Conservation (phyloP, 2,888 invertebrate genomes). For the Archaeoteleia sp. region DNA sequence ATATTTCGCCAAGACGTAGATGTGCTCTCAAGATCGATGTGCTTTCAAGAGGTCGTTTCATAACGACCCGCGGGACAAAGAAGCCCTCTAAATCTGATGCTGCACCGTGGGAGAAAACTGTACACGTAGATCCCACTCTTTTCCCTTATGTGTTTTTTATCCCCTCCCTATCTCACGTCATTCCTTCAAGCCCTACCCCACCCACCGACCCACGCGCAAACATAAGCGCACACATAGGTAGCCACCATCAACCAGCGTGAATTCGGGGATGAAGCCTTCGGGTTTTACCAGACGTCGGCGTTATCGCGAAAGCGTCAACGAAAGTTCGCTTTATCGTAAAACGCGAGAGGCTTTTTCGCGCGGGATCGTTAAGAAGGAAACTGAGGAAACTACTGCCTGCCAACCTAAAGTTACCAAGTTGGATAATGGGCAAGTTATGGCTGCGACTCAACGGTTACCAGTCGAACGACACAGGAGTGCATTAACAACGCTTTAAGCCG, state of each 20-base stretch:
- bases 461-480: conserved; percentile 58
- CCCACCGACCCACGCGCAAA: not conserved
- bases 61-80: conserved; percentile 36
- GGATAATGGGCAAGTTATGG: conserved; percentile 72
- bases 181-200: no score
- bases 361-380: conserved; percentile 52
- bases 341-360: conserved; percentile 55
- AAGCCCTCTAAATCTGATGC: conserved; percentile 26
- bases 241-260: conserved; percentile 15
- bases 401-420: conserved; percentile 65
- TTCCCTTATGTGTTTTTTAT: conserved; percentile 21
- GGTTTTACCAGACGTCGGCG: conserved; percentile 50
- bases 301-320: conserved; percentile 70
- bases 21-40: conserved; percentile 25
- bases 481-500: conserved; percentile 68
- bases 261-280: conserved; percentile 43
- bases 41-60: conserved; percentile 35
- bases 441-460: conserved; percentile 54
- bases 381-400: conserved; percentile 28
- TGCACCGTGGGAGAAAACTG: not conserved
- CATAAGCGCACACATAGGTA: no score
- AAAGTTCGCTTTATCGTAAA: conserved; percentile 69
- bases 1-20: conserved; percentile 8
- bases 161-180: no score
- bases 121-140: not conserved